Evolutionary conservation across 2,888 invertebrate genomes (phyloP), one percentile per base, ranked within the genome.

Genomic region (Cheilosia impressa): DNA sequence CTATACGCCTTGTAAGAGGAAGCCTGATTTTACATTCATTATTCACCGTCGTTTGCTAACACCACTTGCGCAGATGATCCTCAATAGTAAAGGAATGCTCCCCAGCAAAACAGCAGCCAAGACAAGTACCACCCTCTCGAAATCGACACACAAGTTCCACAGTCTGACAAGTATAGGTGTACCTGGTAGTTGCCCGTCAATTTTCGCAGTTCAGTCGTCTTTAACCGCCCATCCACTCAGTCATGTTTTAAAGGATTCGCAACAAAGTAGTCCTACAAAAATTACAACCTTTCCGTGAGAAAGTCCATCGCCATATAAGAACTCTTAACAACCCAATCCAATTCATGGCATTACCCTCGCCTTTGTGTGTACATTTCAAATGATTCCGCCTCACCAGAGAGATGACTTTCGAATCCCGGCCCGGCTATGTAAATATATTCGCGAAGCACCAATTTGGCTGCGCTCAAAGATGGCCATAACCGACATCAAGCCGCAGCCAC

Each of bases 401-500:
- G 73, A 84, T 71, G 69, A 69, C 84, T 84, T 84, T 84, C 80
- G 55, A 84, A 84, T 84, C 47, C 50, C 63, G 60, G 57, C 47
- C 50, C 3, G 22, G 38, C 81, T 73, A 84, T 80, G 71, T 84
- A 80, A 80, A 80, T 84, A 84, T n/a, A 57, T 43, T 79, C 38
- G 73, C 65, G 75, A 80, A 60, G 65, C 66, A 79, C 71, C 75
- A 80, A 84, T 84, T 80, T 76, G 55, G 6, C 15, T 22, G 50
- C 27, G 15, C 52, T 13, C 45, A 76, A 84, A 84, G 84, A 80
- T 71, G 84, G 84, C 80, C 84, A 84, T 50, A 73, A 62, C 27
- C 73, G 43, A 62, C 76, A 43, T 58, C 57, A 80, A 73, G 62
- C 68, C 53, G 34, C 72, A 69, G 78, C 24, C 9, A 38, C 71